Evolutionary conservation across 1,140 invertebrate species (phyloP).

Genomic region (Mactra quadrangularis): DNA sequence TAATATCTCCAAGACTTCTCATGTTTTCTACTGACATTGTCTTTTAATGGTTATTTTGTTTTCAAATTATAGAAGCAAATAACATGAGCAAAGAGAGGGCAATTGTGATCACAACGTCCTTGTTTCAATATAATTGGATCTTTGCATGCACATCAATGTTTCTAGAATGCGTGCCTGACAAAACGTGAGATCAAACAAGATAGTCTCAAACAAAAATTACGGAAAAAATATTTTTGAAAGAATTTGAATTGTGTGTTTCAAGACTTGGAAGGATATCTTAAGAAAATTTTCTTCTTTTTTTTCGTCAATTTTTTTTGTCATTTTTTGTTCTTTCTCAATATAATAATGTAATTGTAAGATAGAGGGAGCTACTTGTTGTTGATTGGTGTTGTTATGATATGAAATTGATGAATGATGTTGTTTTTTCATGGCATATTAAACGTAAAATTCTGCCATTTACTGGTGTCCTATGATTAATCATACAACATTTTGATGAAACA

Average conservation of each 20-base stretch:
- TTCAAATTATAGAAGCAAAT: slow-evolving; percentile 50
- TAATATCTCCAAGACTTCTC: background rate
- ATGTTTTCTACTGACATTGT: background rate
- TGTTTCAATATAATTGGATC: slow-evolving; percentile 30
- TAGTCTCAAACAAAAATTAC: slow-evolving; percentile 2
- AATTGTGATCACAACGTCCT: slow-evolving; percentile 34
- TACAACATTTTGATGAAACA: no score
- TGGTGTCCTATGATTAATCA: no score
- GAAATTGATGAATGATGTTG: no score
- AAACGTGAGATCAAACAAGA: slow-evolving; percentile 10
- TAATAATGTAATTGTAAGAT: no score
- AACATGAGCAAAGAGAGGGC: slow-evolving; percentile 25
- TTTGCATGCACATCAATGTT: slow-evolving; percentile 28
- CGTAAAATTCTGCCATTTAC: no score
- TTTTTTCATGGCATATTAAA: no score
- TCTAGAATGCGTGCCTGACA: background rate
- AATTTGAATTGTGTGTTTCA: slow-evolving; percentile 21
- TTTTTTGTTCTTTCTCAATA: no score
- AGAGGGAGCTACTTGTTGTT: no score
- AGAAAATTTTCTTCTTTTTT: background rate
- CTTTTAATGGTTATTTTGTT: slow-evolving; percentile 46
- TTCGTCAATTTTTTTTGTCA: no score
- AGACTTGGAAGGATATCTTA: slow-evolving; percentile 7
- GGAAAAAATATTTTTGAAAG: no score
- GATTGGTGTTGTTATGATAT: no score